Base-by-base conservation (phyloP, 2,797 vertebrate genomes). In the Merluccius polli region DNA sequence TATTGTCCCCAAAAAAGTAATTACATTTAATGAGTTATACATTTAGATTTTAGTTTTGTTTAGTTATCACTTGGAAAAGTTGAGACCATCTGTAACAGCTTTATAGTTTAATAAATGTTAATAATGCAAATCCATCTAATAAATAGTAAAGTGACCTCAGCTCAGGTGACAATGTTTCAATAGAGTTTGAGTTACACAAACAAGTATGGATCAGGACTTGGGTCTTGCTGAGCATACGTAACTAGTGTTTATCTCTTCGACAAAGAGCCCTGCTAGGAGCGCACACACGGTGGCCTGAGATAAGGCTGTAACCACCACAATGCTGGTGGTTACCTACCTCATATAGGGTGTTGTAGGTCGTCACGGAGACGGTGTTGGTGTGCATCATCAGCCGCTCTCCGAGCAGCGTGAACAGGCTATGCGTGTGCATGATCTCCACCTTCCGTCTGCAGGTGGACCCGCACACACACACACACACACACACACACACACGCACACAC, bases 381-480 rank as follows among this genome's bases (percentile, higher is more conserved):
- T 99, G 97, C 89, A 98, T 94, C 98, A 99, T 98, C 90, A 99
- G 91, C 72, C 98, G 93, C 86, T 99, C 97, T 77, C 98, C 98
- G 75, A 99, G 95, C 78, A 99, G 93, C 2, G 98, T 99, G 93
- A 99, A 99, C 77, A 99, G 95, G 85, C 98, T 99, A 91, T 99
- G 97, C 68, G 98, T 99, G 86, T 99, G 97, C 98, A 99, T 99
- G 87, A 99, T 99, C 93, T 99, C 98, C 84, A 99, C 98, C 93
- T 99, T 99, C 85, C 98, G 92, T 88, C 98, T 99, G 86, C 6
- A 15, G 52, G 52, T 11, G n/a, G n/a, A 63, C 52, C 21, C 48
- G 75, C 73, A 85, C 24, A 48, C 41, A 48, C 41, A 48, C 41
- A 59, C 6, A 63, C 52, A 27, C n/a, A 63, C 52, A 63, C n/a